phyloP scores from a whole-genome alignment of 2,797 vertebrate species.

The Eremophila alpestris region DNA sequence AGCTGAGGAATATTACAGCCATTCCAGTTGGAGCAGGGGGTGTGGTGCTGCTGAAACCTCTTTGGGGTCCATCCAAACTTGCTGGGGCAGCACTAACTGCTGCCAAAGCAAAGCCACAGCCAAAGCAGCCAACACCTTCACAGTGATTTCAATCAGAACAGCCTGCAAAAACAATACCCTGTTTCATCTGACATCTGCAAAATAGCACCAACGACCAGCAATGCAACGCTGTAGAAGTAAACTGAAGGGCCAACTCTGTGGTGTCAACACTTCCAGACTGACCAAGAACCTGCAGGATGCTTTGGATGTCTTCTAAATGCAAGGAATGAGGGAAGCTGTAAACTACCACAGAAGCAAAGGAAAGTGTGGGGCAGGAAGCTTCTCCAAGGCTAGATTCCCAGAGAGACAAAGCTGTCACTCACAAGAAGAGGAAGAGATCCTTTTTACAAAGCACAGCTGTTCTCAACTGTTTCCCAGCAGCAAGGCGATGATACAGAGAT shows the following conservation, averaged over 20 bases:
- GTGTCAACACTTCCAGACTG: background rate
- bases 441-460: background rate
- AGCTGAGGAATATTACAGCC: background rate
- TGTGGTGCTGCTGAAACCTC: background rate
- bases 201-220: background rate
- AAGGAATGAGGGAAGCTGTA: background rate
- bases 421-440: background rate
- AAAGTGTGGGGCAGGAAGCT: background rate
- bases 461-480: background rate
- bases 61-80: background rate
- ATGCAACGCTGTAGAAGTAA: background rate
- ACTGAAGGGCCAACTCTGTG: background rate
- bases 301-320: background rate
- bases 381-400: background rate
- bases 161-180: constrained; percentile 32
- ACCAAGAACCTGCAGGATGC: background rate
- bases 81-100: background rate
- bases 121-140: constrained; percentile 4
- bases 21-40: background rate
- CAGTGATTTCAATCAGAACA: constrained; percentile 16
- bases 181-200: background rate
- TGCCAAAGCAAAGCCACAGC: too few relatives aligned
- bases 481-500: background rate
- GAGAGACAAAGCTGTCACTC: background rate
- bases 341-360: background rate